A percentile compares a stretch with the other conserved stretches of the same genome.
phyloP scores from a whole-genome alignment of 1,140 invertebrate genomes.

The Polypedilum vanderplanki region DNA sequence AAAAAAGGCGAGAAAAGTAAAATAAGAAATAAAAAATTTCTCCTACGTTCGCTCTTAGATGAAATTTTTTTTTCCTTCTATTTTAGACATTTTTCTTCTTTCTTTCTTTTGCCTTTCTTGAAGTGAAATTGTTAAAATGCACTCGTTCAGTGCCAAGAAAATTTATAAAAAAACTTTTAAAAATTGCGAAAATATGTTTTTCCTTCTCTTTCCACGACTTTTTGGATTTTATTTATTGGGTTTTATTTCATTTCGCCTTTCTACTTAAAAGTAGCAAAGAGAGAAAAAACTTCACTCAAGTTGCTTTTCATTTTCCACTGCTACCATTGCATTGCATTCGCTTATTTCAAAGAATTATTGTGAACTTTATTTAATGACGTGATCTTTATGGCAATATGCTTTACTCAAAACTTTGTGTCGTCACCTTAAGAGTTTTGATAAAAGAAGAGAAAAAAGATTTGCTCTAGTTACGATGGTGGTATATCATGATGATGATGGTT shows the following conservation, averaged over 20 bases:
- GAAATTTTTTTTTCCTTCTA: not conserved
- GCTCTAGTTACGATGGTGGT: too few relatives aligned
- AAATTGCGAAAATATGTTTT: conserved; percentile 14
- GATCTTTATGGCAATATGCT: conserved; percentile 8
- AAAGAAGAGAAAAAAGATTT: too few relatives aligned
- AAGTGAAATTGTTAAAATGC: not conserved
- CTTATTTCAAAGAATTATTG: not conserved
- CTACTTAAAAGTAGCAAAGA: not conserved
- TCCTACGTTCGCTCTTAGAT: not conserved
- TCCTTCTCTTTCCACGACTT: not conserved
- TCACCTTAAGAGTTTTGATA: too few relatives aligned
- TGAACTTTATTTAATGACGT: conserved; percentile 19
- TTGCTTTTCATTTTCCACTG: not conserved
- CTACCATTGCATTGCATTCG: too few relatives aligned
- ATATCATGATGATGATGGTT: too few relatives aligned
- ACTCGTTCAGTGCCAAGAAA: conserved; percentile 7
- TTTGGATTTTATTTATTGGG: conserved; percentile 19
- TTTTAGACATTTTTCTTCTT: too few relatives aligned
- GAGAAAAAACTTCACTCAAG: not conserved
- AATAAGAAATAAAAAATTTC: not conserved
- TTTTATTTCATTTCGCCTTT: not conserved
- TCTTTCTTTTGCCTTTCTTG: too few relatives aligned
- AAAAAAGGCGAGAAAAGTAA: not conserved
- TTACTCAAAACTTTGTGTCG: too few relatives aligned
- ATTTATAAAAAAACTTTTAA: not conserved